Evolutionary conservation across 2,888 invertebrate genomes (phyloP).

Genomic region (Strigamia transsilvanica): DNA sequence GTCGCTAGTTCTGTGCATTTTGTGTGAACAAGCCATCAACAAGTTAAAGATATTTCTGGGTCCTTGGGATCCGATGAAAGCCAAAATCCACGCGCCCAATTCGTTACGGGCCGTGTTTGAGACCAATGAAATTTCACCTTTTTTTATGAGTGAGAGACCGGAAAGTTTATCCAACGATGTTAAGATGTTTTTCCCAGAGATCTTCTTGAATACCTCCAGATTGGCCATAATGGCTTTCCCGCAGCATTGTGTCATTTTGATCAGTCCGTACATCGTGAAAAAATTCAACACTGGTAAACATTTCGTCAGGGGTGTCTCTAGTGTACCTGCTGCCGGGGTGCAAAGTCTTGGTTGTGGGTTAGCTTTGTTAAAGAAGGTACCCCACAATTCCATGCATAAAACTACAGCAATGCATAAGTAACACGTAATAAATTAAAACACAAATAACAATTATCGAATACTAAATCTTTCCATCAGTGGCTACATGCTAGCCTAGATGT

Average conservation of each 20-base stretch:
- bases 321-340: no score
- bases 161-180: neutral
- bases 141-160: neutral
- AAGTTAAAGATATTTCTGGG: neutral
- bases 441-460: no score
- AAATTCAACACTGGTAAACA: neutral
- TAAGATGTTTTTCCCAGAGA: slow-evolving; percentile 39
- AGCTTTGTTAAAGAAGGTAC: no score
- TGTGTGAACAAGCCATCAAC: neutral
- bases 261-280: neutral
- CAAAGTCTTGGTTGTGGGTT: no score
- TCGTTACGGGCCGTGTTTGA: neutral
- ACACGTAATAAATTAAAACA: no score
- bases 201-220: neutral
- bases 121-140: slow-evolving; percentile 21
- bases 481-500: no score
- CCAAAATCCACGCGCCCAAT: neutral
- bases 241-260: neutral
- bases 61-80: neutral
- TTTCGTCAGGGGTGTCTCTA: no score
- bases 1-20: neutral
- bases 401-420: no score
- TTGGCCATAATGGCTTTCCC: slow-evolving; percentile 7
- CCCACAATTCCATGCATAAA: no score
- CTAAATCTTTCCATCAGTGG: no score